Base-by-base conservation (phyloP, 2,797 vertebrate species). In the Gouania willdenowi region DNA sequence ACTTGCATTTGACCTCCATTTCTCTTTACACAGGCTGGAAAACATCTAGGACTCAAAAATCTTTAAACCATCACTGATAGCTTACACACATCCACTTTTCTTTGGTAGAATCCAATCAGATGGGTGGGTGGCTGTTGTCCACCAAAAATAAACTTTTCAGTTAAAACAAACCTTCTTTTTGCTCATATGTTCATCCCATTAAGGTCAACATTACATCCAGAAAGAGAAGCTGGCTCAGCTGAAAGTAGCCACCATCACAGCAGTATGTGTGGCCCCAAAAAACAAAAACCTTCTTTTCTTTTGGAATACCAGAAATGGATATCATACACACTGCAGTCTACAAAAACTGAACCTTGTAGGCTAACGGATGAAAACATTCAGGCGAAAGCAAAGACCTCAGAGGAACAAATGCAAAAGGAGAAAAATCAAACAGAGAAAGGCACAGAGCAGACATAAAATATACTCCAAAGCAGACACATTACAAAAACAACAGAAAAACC, bases 201-300 rank as follows among this genome's bases (percentile, higher is more conserved):
- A 30, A 50, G 55, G 57, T 63, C 67, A 52, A 17, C 26, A 21
- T 42, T 59, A 50, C 36, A 35, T 66, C 38, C 47, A 56, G 31
- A 36, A 40, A 20, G 36, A 48, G 33, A 24, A 41, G 41, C 45
- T 41, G 36, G 36, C 29, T 72, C 33, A 61, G 35, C 43, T 41
- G 12, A 60, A 52, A 45, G 17, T 17, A 22, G 25, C 22, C 29
- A 29, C 39, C 36, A 29, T 54, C 9, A 32, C 26, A 18, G 27
- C 3, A 0, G 15, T 32, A 41, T 29, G 41, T 61, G 49, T 52
- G 59, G 53, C 17, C 50, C 51, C 41, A 67, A 69, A n/a, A 53
- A 33, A 63, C 17, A 20, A 10, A n/a, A n/a, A n/a, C n/a, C n/a
- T n/a, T n/a, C n/a, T n/a, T n/a, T n/a, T n/a, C n/a, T 1, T 26